Evolutionary conservation across 2,113 vertebrate species (phyloP).

Genomic region (Nycticebus coucang): DNA sequence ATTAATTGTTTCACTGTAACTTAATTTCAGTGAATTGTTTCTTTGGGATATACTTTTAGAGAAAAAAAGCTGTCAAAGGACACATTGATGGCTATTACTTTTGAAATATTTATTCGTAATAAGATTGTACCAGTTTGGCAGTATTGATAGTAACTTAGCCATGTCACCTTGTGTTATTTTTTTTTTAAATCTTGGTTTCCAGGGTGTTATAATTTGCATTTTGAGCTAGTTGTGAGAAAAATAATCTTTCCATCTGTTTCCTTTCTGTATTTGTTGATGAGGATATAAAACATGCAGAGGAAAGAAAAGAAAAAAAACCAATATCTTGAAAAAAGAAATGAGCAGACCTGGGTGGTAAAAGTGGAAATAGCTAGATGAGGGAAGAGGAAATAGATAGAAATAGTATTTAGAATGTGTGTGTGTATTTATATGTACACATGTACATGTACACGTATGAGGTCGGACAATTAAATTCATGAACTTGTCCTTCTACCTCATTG

Average conservation of each 20-base stretch:
- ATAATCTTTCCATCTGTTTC: conserved; percentile 48
- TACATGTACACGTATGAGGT: not conserved
- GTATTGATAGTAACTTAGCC: not conserved
- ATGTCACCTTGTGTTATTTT: not conserved
- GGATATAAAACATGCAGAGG: not conserved
- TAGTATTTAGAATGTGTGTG: not conserved
- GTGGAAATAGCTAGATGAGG: not conserved
- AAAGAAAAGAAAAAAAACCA: conserved; percentile 15
- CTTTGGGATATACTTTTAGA: not conserved
- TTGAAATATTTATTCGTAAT: not conserved
- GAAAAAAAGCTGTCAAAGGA: not conserved
- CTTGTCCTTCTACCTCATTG: no score
- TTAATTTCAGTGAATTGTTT: not conserved
- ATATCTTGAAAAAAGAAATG: not conserved
- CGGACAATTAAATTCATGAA: no score
- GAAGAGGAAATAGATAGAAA: not conserved
- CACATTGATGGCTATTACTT: not conserved
- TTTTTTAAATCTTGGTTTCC: not conserved
- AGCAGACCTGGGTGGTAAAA: not conserved
- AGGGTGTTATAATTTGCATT: conserved; percentile 63
- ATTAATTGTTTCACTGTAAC: not conserved
- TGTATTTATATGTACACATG: not conserved
- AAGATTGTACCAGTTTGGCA: not conserved
- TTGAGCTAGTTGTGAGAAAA: conserved; percentile 60
- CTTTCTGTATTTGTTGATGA: conserved; percentile 46